Conservation (phyloP, 1,140 invertebrate species). For the Anastrepha obliqua region DNA sequence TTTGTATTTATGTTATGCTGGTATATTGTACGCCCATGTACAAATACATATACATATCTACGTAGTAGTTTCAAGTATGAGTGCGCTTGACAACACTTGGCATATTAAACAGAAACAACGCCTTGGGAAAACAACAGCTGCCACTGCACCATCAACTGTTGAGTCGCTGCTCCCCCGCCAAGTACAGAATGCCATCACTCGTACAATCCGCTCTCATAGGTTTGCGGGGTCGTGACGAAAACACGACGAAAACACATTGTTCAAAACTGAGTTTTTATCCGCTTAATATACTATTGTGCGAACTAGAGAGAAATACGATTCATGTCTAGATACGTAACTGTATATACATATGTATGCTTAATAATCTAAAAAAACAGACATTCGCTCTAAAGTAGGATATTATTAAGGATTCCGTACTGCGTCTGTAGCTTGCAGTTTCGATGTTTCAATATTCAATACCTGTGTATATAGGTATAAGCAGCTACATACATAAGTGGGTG, state of each 20-base stretch:
- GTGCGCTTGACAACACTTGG: constrained; percentile 50
- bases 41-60: background rate
- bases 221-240: constrained; percentile 29
- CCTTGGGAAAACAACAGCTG: constrained; percentile 46
- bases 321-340: background rate
- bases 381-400: no score
- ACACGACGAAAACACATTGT: constrained; percentile 16
- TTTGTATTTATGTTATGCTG: background rate
- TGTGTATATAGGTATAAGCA: no score
- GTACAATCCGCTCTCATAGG: background rate
- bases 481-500: no score
- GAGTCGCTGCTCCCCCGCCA: constrained; percentile 38
- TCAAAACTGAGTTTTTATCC: constrained; percentile 34
- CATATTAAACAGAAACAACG: constrained; percentile 48
- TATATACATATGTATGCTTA: background rate
- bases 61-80: constrained; percentile 21
- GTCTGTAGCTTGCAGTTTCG: no score
- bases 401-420: no score
- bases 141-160: constrained; percentile 36
- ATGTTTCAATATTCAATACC: no score
- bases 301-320: constrained; percentile 36
- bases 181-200: background rate
- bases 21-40: background rate
- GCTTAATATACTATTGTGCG: background rate
- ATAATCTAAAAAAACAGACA: no score